Evolutionary conservation across 2,113 vertebrate species (phyloP).

Genomic region (Colossoma macropomum): DNA sequence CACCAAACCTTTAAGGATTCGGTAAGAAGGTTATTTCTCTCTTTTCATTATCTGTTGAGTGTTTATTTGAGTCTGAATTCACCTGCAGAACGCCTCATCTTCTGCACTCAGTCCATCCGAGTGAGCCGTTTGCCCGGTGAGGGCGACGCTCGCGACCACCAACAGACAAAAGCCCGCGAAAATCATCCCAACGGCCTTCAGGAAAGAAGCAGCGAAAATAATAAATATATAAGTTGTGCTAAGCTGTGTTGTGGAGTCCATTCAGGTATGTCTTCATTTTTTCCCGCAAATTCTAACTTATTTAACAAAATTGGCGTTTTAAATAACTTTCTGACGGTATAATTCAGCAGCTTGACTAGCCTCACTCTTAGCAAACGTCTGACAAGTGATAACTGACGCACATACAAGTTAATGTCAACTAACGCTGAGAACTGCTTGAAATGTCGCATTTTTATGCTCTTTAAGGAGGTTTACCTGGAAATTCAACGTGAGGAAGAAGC

Average conservation of each 20-base stretch:
- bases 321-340: not conserved
- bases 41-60: not conserved
- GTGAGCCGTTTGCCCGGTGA: not conserved
- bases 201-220: too few relatives aligned
- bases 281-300: not conserved
- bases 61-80: constrained; percentile 8
- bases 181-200: constrained; percentile 34
- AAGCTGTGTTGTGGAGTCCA: not conserved
- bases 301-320: not conserved
- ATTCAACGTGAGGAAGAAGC: not conserved
- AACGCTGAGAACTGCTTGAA: not conserved
- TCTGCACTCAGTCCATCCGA: constrained; percentile 22
- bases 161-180: constrained; percentile 9
- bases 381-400: too few relatives aligned
- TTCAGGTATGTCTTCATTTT: not conserved
- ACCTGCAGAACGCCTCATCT: constrained; percentile 62
- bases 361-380: too few relatives aligned
- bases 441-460: not conserved
- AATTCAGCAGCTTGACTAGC: not conserved
- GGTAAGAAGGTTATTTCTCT: not conserved
- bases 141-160: constrained; percentile 23
- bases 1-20: not conserved
- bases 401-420: too few relatives aligned
- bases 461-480: not conserved
- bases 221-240: not conserved